Evolutionary conservation across 2,113 vertebrate genomes (phyloP).

Genomic region (Mesitornis unicolor): DNA sequence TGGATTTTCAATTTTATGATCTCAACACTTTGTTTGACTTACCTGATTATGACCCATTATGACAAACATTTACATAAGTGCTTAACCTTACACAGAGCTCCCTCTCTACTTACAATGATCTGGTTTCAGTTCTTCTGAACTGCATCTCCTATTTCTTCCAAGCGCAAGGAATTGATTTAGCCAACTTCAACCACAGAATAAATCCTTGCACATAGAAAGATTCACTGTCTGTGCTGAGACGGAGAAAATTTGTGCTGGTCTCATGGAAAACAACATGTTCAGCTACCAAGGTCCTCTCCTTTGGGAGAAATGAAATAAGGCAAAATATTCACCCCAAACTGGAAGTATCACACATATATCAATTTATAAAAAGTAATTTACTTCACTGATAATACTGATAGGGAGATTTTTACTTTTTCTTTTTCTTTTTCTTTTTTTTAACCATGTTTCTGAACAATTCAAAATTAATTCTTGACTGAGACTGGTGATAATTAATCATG

Average conservation of each 20-base stretch:
- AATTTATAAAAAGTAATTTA: background rate
- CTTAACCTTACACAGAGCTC: background rate
- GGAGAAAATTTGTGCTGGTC: background rate
- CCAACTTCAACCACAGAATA: background rate
- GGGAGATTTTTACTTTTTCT: background rate
- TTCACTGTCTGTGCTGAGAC: background rate
- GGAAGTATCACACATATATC: background rate
- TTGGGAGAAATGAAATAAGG: background rate
- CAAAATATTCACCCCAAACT: background rate
- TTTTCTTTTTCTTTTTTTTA: too few species aligned
- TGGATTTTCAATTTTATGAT: background rate
- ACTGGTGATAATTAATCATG: background rate
- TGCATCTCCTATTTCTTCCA: background rate
- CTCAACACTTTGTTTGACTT: background rate
- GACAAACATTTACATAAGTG: background rate
- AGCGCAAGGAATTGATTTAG: background rate
- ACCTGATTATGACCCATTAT: background rate
- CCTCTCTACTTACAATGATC: background rate
- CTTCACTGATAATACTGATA: background rate
- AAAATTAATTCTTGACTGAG: background rate
- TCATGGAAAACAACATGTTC: background rate
- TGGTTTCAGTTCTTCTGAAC: background rate
- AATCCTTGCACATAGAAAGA: background rate
- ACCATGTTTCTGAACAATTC: background rate
- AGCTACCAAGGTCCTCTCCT: background rate